These are phyloP conservation scores for Formica aserva DNA, from an alignment of 2,888 invertebrate genomes.

Conservation along the genomic window DNA sequence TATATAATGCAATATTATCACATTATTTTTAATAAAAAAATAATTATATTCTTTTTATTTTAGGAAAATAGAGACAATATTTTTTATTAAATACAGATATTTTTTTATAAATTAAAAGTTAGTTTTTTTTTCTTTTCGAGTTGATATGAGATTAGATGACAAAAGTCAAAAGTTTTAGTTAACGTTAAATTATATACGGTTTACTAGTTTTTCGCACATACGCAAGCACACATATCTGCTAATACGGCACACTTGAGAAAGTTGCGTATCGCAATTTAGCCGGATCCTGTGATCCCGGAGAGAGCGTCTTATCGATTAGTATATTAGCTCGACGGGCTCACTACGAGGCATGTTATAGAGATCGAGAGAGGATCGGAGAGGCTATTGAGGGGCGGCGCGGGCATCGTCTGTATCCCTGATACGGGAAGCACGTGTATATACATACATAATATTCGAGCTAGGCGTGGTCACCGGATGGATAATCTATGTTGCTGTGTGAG, in stretches of 20 bases:
- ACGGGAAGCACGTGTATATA: constrained; percentile 38
- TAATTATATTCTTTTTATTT: not conserved
- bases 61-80: not conserved
- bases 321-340: constrained; percentile 43
- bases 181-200: not conserved
- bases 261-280: constrained; percentile 49
- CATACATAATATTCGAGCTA: constrained; percentile 60
- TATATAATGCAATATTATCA: not conserved
- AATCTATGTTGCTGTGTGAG: constrained; percentile 48
- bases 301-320: constrained; percentile 65
- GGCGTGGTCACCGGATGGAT: constrained; percentile 56
- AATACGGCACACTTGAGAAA: constrained; percentile 37
- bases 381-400: constrained; percentile 14
- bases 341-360: constrained; percentile 9
- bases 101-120: not conserved
- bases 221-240: not conserved
- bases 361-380: not conserved
- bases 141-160: not conserved
- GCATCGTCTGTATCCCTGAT: constrained; percentile 46
- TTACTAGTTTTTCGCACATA: not conserved
- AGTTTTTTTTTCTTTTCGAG: not conserved
- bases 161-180: not conserved
- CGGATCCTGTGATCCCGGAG: constrained; percentile 46
- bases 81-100: not conserved
- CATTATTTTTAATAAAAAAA: not conserved